Evolutionary conservation across 2,113 vertebrate genomes (phyloP).

Genomic region (Globicephala melas): DNA sequence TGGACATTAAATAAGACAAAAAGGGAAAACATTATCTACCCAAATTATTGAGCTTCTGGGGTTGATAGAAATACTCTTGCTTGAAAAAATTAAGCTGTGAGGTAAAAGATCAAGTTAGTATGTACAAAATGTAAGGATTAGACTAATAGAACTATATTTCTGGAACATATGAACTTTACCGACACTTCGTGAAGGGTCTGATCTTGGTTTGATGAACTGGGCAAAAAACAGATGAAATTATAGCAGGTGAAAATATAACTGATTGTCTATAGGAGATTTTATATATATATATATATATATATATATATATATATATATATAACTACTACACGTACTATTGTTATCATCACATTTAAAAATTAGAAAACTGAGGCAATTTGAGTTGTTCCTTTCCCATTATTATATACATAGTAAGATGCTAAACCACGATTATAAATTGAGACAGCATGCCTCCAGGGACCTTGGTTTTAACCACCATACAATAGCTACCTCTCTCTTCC

Average conservation of each 20-base stretch:
- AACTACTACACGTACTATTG: neutral
- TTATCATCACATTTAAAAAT: neutral
- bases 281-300: too few relatives aligned
- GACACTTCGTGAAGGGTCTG: neutral
- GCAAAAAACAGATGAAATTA: neutral
- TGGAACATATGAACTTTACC: neutral
- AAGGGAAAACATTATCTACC: neutral
- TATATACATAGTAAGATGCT: neutral
- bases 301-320: neutral
- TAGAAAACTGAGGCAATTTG: neutral
- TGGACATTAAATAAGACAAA: conserved; percentile 39
- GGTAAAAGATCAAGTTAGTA: neutral
- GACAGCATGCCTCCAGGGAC: neutral
- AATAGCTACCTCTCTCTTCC: neutral
- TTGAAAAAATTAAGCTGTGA: neutral
- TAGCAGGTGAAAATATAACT: neutral
- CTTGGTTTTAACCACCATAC: neutral
- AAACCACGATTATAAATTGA: neutral
- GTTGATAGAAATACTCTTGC: neutral
- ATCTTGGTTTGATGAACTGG: neutral
- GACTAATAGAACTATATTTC: neutral
- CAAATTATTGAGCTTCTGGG: neutral
- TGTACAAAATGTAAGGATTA: neutral
- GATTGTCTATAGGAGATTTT: neutral
- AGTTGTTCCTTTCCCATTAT: neutral